A percentile compares a stretch with the other conserved stretches of the same genome.
Conservation (phyloP, 2,797 vertebrate species). For the Botia kubotai region DNA sequence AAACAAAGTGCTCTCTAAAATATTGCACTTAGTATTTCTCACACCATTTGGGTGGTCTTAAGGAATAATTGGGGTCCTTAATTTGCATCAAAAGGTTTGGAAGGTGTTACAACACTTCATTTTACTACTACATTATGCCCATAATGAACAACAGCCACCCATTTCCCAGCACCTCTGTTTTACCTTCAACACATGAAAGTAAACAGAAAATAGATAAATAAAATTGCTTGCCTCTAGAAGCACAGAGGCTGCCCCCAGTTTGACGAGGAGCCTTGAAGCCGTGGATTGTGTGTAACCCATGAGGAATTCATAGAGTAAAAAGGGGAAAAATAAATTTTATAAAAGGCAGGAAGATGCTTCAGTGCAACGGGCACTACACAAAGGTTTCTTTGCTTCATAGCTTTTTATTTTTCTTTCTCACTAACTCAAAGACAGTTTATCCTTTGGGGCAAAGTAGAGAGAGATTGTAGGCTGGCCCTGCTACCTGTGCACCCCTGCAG, state of each 20-base stretch:
- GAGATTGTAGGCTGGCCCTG: slow-evolving; percentile 38
- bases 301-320: slow-evolving; percentile 22
- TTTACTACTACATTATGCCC: not conserved
- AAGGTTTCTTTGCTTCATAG: slow-evolving; percentile 58
- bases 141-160: not conserved
- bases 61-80: not conserved
- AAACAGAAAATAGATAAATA: slow-evolving; percentile 12
- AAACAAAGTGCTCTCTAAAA: not conserved
- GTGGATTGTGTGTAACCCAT: slow-evolving; percentile 46
- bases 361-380: slow-evolving; percentile 32
- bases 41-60: not conserved
- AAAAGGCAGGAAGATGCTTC: slow-evolving; percentile 9
- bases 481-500: slow-evolving; percentile 47
- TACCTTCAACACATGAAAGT: slow-evolving; percentile 6
- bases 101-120: not conserved
- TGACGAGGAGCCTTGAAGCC: slow-evolving; percentile 21
- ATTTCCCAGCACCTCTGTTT: not conserved
- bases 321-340: slow-evolving; percentile 19
- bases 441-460: slow-evolving; percentile 52
- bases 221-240: not conserved
- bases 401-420: slow-evolving; percentile 47
- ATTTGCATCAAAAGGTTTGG: not conserved
- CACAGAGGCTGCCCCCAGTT: slow-evolving; percentile 37
- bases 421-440: slow-evolving; percentile 59
- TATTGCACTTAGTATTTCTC: not conserved